Percentiles rank a stretch among this genome's conserved stretches.
phyloP scores from a whole-genome alignment of 2,113 vertebrate species.

The Varanus komodoensis region DNA sequence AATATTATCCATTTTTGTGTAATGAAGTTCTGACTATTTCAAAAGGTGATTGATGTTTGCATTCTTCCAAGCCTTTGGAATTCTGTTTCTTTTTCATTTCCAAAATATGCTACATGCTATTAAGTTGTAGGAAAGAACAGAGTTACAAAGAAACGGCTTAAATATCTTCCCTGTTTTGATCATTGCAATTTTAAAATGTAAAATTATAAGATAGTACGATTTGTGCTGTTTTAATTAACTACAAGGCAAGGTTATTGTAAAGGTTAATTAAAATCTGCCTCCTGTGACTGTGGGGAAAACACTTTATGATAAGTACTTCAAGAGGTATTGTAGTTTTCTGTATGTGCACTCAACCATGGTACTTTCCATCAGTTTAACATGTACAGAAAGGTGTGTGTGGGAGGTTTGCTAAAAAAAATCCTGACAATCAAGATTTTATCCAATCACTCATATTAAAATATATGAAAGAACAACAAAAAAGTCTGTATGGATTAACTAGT shows the following conservation, averaged over 20 bases:
- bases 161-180: conserved; percentile 43
- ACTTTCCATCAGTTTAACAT: conserved; percentile 5
- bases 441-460: neutral
- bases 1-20: neutral
- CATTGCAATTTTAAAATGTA: conserved; percentile 28
- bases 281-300: conserved; percentile 27
- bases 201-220: conserved; percentile 30
- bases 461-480: conserved; percentile 10
- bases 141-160: neutral
- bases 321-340: conserved; percentile 38
- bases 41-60: neutral
- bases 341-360: conserved; percentile 15
- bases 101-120: neutral
- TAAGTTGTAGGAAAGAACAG: conserved; percentile 37
- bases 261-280: conserved; percentile 67
- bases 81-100: neutral
- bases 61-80: neutral
- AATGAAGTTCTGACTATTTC: neutral
- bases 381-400: neutral
- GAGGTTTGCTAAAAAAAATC: conserved; percentile 38
- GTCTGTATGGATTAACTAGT: conserved; percentile 21
- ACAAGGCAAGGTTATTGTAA: conserved; percentile 50
- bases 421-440: conserved; percentile 30
- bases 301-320: conserved; percentile 51
- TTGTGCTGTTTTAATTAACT: conserved; percentile 63